Evolutionary conservation across 2,888 invertebrate genomes (phyloP).

Genomic region (Yponomeuta cagnagella): DNA sequence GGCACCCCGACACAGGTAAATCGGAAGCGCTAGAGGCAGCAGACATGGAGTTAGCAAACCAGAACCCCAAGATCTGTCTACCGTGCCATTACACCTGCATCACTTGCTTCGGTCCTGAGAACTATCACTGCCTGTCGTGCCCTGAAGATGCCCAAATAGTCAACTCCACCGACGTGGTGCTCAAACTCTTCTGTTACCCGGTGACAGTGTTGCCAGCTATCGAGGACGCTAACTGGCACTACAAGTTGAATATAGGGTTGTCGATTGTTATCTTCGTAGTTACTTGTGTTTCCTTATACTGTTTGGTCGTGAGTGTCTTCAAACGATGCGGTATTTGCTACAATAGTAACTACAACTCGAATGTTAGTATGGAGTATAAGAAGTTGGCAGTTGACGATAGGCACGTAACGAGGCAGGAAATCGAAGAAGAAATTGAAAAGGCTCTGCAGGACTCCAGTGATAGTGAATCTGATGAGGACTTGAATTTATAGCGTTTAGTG

Average conservation of each 20-base stretch:
- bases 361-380: conserved; percentile 53
- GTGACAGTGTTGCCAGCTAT: conserved; percentile 58
- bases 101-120: conserved; percentile 80
- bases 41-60: conserved; percentile 49
- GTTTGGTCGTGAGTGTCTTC: conserved; percentile 39
- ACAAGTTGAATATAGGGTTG: conserved; percentile 57
- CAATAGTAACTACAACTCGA: conserved; percentile 45
- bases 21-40: conserved; percentile 45
- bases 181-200: conserved; percentile 70
- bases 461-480: conserved; percentile 61
- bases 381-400: conserved; percentile 60
- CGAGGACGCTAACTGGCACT: conserved; percentile 60
- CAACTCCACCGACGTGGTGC: conserved; percentile 52
- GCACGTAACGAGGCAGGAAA: conserved; percentile 52
- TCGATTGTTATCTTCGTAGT: conserved; percentile 48
- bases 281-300: conserved; percentile 41
- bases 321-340: conserved; percentile 37
- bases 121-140: conserved; percentile 81
- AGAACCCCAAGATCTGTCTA: conserved; percentile 68
- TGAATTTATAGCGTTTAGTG: conserved; percentile 53
- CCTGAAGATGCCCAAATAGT: conserved; percentile 78
- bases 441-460: conserved; percentile 58
- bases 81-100: conserved; percentile 86
- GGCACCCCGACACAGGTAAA: conserved; percentile 35
- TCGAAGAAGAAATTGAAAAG: conserved; percentile 61